phyloP scores from a whole-genome alignment of 2,888 invertebrate species.

The Fragum whitleyi region DNA sequence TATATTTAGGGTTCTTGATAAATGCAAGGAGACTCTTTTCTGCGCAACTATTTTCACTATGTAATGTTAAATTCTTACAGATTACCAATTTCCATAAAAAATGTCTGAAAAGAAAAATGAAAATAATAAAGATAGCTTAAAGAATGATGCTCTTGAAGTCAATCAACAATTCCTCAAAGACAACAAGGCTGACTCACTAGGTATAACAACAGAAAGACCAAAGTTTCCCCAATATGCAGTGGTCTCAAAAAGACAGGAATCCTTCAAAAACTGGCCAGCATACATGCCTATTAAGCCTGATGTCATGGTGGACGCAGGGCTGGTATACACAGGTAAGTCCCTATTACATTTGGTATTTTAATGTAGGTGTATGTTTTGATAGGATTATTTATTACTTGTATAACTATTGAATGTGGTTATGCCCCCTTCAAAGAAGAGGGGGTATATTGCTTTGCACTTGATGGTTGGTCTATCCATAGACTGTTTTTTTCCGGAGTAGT shows the following conservation, averaged over 20 bases:
- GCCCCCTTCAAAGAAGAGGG: not conserved
- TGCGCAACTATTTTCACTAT: too few species aligned
- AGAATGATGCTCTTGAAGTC: slow-evolving; percentile 10
- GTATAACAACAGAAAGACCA: slow-evolving; percentile 28
- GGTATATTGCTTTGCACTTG: not conserved
- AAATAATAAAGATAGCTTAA: not conserved
- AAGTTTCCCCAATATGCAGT: slow-evolving; percentile 46
- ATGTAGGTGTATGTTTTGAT: not conserved
- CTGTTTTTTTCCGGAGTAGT: too few species aligned
- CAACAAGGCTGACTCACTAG: not conserved
- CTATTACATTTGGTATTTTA: not conserved
- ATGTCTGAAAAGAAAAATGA: not conserved
- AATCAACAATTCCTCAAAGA: slow-evolving; percentile 13
- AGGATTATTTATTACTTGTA: not conserved
- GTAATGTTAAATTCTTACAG: too few species aligned
- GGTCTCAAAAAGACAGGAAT: slow-evolving; percentile 29
- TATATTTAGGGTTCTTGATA: too few species aligned
- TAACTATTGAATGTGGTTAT: too few species aligned
- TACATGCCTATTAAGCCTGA: slow-evolving; percentile 42
- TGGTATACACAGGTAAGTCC: slow-evolving; percentile 57
- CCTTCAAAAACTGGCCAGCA: slow-evolving; percentile 48
- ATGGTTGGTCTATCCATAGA: too few species aligned
- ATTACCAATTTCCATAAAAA: too few species aligned
- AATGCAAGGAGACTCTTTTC: too few species aligned
- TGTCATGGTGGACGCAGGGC: slow-evolving; percentile 49